phyloP scores from a whole-genome alignment of 2,888 invertebrate species.

The Oscheius sp. region DNA sequence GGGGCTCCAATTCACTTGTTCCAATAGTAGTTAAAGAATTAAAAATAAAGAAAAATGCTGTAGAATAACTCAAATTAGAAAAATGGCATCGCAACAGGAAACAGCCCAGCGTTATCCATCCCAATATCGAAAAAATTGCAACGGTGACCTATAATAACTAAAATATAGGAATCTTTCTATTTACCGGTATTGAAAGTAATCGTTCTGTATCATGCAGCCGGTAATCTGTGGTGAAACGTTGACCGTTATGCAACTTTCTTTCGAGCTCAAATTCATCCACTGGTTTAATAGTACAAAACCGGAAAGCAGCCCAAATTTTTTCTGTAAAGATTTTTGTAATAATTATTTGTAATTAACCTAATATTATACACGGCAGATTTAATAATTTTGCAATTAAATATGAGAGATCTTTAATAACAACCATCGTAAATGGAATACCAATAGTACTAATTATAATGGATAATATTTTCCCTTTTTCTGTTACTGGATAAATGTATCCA shows the following conservation, averaged over 20 bases:
- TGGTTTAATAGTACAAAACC: constrained; percentile 62
- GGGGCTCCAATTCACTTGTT: constrained; percentile 56
- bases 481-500: constrained; percentile 74
- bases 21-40: constrained; percentile 74
- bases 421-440: constrained; percentile 74
- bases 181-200: constrained; percentile 56
- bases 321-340: constrained; percentile 40
- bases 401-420: constrained; percentile 74
- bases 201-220: constrained; percentile 47
- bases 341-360: constrained; percentile 41
- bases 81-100: constrained; percentile 72
- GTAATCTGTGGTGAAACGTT: constrained; percentile 40
- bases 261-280: constrained; percentile 52
- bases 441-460: constrained; percentile 73
- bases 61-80: constrained; percentile 70
- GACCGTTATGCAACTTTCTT: constrained; percentile 30
- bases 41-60: constrained; percentile 75
- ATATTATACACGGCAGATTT: constrained; percentile 56
- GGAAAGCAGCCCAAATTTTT: constrained; percentile 60
- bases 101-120: constrained; percentile 67
- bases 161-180: not conserved
- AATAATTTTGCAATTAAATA: constrained; percentile 54
- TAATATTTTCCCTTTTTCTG: constrained; percentile 71
- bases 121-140: constrained; percentile 60
- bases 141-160: constrained; percentile 43